Evolutionary conservation across 2,797 vertebrate species (phyloP).

Genomic region (Gallinago stenura): DNA sequence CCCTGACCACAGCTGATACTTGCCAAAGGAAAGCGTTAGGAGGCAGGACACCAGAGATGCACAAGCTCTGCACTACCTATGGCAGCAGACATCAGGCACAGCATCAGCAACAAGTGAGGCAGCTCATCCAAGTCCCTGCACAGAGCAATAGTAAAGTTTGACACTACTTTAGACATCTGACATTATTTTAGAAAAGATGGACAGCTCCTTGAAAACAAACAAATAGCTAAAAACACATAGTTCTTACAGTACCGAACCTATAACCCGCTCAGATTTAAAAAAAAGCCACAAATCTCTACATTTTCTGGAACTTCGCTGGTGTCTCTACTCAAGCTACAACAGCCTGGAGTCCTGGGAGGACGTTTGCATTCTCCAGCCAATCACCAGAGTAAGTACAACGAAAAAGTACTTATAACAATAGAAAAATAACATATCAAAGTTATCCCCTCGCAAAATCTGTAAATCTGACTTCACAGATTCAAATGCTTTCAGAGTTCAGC

Average conservation of each 20-base stretch:
- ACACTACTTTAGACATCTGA: background rate
- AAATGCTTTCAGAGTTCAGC: background rate
- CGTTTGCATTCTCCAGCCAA: background rate
- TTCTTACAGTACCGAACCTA: background rate
- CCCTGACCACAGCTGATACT: background rate
- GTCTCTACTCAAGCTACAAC: background rate
- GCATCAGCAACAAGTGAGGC: background rate
- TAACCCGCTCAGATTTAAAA: background rate
- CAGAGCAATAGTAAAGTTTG: background rate
- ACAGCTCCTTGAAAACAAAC: background rate
- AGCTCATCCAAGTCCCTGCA: background rate
- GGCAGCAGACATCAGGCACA: background rate
- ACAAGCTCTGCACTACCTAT: background rate
- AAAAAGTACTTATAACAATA: background rate
- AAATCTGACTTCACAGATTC: background rate
- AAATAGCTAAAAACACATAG: background rate
- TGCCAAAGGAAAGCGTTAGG: background rate
- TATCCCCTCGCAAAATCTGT: background rate
- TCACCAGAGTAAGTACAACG: background rate
- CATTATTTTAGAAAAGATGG: background rate
- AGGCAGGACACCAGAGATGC: background rate
- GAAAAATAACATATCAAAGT: background rate
- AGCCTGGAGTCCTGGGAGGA: background rate
- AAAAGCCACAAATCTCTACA: fast-evolving
- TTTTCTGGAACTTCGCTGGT: background rate